Conservation (phyloP, 2,797 vertebrate species). For the Gadopsis bispinosus region DNA sequence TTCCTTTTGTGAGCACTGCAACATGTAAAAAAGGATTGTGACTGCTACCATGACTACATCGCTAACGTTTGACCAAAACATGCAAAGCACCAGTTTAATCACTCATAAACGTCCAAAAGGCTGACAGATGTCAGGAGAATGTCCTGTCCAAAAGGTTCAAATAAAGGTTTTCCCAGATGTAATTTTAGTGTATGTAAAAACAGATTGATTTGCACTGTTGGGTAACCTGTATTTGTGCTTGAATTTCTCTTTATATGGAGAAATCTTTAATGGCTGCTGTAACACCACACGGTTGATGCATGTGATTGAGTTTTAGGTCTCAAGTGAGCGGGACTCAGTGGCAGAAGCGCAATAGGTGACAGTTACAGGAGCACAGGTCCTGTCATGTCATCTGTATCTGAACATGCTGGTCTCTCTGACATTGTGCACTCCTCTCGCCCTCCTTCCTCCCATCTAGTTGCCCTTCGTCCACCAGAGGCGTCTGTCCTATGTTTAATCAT, state of each 20-base stretch:
- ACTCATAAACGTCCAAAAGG: background rate
- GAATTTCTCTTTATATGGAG: constrained; percentile 8
- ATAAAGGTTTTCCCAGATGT: background rate
- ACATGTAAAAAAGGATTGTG: constrained; percentile 3
- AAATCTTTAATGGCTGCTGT: constrained; percentile 9
- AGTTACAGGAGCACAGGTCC: constrained; percentile 68
- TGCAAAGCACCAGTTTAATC: constrained; percentile 27
- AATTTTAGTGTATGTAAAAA: constrained; percentile 10
- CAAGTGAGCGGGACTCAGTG: constrained; percentile 61
- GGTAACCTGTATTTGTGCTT: constrained; percentile 1
- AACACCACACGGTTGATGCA: constrained; percentile 11
- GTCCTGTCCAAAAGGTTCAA: background rate
- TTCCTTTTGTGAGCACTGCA: constrained; percentile 6
- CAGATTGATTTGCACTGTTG: constrained; percentile 9
- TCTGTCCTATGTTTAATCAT: constrained; percentile 64
- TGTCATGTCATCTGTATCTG: constrained; percentile 69
- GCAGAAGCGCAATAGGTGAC: constrained; percentile 62
- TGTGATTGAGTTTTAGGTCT: constrained; percentile 39
- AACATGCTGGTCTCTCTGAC: constrained; percentile 63
- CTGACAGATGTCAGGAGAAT: constrained; percentile 4
- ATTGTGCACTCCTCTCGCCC: constrained; percentile 45
- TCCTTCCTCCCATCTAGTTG: constrained; percentile 33
- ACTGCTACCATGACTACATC: constrained; percentile 14
- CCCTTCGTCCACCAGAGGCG: constrained; percentile 60
- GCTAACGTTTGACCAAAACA: constrained; percentile 29